A percentile compares a stretch with the other conserved stretches of the same genome.
These are phyloP conservation scores for Scrobipalpa atriplicella DNA, from an alignment of 2,888 invertebrate genomes.

Conservation along the genomic window DNA sequence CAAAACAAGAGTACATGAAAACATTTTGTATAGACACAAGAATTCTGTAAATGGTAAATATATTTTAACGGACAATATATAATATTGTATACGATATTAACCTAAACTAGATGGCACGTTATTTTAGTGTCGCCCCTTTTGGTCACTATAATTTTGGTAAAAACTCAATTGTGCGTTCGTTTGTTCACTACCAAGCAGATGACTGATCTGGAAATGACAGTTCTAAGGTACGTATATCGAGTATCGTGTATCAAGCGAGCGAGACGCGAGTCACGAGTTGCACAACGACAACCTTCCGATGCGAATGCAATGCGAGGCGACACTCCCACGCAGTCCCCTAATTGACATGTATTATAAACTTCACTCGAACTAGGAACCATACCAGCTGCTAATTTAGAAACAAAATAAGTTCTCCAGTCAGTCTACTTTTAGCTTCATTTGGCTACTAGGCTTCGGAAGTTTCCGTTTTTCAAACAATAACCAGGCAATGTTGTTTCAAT, in stretches of 20 bases:
- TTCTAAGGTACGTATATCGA: constrained; percentile 54
- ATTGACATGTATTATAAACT: constrained; percentile 79
- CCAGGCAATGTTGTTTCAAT: not conserved
- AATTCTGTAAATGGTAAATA: constrained; percentile 84
- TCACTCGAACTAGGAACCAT: constrained; percentile 83
- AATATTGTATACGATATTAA: constrained; percentile 84
- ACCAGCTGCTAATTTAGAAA: constrained; percentile 82
- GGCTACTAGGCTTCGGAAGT: constrained; percentile 50
- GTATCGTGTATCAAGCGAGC: constrained; percentile 5
- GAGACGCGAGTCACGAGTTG: constrained; percentile 36
- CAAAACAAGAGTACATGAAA: constrained; percentile 84
- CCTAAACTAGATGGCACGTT: constrained; percentile 84
- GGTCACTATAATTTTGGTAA: constrained; percentile 66
- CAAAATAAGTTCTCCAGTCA: constrained; percentile 67
- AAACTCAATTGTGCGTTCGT: constrained; percentile 79
- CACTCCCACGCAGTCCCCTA: constrained; percentile 80
- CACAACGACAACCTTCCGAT: constrained; percentile 35
- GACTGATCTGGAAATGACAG: constrained; percentile 42
- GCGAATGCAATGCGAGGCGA: constrained; percentile 61
- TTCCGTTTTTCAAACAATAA: constrained; percentile 22
- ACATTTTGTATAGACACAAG: constrained; percentile 83
- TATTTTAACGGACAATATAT: constrained; percentile 84
- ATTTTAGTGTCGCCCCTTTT: constrained; percentile 80
- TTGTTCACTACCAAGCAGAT: constrained; percentile 60
- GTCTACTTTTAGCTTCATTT: constrained; percentile 57